A percentile compares a stretch with the other conserved stretches of the same genome.
Evolutionary conservation across 2,888 invertebrate genomes (phyloP).

Genomic region (Malachius bipustulatus): DNA sequence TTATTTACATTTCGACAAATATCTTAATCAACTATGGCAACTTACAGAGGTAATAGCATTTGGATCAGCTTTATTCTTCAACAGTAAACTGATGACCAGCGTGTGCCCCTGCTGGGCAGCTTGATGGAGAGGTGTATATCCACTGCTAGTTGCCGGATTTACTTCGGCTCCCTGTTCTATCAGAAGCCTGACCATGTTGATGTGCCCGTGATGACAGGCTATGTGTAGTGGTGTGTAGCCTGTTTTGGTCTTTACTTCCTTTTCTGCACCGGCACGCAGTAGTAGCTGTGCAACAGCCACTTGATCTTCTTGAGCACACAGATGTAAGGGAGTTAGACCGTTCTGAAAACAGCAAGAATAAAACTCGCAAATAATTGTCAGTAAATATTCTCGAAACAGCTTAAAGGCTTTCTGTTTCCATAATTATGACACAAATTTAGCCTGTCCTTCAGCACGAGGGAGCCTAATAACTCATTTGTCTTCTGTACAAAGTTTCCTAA

Average conservation of each 20-base stretch:
- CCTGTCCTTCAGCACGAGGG: neutral
- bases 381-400: too few species aligned
- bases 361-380: too few species aligned
- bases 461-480: too few species aligned
- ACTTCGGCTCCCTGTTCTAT: constrained; percentile 84
- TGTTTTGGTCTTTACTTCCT: constrained; percentile 62
- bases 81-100: constrained; percentile 78
- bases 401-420: too few species aligned
- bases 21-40: constrained; percentile 23
- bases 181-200: constrained; percentile 80
- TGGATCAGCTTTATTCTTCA: constrained; percentile 90
- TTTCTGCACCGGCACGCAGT: constrained; percentile 62
- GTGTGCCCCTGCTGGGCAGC: constrained; percentile 98
- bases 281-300: constrained; percentile 74
- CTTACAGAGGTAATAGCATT: constrained; percentile 89
- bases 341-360: constrained; percentile 43
- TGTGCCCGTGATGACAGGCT: constrained; percentile 93
- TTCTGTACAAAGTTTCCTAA: too few species aligned
- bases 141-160: constrained; percentile 61
- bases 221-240: constrained; percentile 95
- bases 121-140: constrained; percentile 93
- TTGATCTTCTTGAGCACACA: constrained; percentile 91
- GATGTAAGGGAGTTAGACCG: constrained; percentile 85
- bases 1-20: too few species aligned
- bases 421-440: neutral